Evolutionary conservation across 2,113 vertebrate species (phyloP).

Genomic region (Amblyopsis rosae): DNA sequence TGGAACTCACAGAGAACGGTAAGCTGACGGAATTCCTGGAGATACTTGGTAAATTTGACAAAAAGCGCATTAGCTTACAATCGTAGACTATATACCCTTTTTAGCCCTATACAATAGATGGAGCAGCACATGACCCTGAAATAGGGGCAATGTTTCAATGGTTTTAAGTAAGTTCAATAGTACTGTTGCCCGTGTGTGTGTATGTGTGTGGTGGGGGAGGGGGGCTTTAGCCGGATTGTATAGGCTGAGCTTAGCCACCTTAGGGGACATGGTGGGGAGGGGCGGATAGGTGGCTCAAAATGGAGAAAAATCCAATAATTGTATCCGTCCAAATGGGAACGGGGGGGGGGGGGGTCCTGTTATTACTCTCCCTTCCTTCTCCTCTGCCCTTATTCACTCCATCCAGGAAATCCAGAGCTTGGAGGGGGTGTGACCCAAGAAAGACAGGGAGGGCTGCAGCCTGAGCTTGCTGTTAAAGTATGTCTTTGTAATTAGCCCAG

Average conservation of each 20-base stretch:
- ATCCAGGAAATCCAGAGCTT: conserved; percentile 62
- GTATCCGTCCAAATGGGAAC: conserved; percentile 59
- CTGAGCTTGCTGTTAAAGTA: conserved; percentile 74
- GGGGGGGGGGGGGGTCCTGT: conserved; percentile 55
- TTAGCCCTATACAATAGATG: too few relatives aligned
- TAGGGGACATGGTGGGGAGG: conserved; percentile 55
- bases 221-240: background rate
- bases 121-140: too few relatives aligned
- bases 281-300: conserved; percentile 62
- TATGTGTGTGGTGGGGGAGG: conserved; percentile 21
- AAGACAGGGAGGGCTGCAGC: conserved; percentile 45
- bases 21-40: too few relatives aligned
- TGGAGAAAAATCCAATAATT: conserved; percentile 77
- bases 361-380: conserved; percentile 71
- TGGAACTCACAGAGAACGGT: too few relatives aligned
- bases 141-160: background rate
- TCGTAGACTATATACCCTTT: too few relatives aligned
- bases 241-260: conserved; percentile 48
- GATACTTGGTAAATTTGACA: too few relatives aligned
- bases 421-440: conserved; percentile 48
- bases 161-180: conserved; percentile 17
- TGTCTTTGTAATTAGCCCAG: conserved; percentile 78
- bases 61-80: too few relatives aligned
- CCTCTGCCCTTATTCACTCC: conserved; percentile 47
- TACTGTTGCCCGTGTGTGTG: conserved; percentile 20